A percentile compares a stretch with the other conserved stretches of the same genome.
These are phyloP conservation scores for Calliopsis andreniformis DNA, from an alignment of 1,140 invertebrate genomes.

Conservation along the genomic window DNA sequence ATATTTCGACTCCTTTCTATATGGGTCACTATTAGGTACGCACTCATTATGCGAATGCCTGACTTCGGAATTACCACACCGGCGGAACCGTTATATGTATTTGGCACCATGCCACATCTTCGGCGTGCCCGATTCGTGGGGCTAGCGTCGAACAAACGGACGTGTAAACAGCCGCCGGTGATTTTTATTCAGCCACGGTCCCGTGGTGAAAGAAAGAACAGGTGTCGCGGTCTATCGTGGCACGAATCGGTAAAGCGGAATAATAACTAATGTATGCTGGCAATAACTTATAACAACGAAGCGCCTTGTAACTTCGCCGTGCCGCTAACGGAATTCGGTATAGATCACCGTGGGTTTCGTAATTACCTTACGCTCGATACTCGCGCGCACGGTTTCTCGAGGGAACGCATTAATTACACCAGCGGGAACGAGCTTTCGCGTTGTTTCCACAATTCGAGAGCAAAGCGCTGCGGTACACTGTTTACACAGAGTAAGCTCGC, in stretches of 20 bases:
- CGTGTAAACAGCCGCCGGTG: constrained; percentile 59
- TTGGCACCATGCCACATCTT: constrained; percentile 71
- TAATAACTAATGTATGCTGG: constrained; percentile 43
- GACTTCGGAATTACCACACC: constrained; percentile 62
- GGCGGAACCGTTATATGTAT: constrained; percentile 74
- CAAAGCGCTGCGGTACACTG: not conserved
- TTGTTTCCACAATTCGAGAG: not conserved
- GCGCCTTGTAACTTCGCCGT: not conserved
- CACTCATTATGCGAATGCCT: constrained; percentile 67
- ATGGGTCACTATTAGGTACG: constrained; percentile 66
- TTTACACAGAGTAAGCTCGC: no score
- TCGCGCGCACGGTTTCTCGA: not conserved
- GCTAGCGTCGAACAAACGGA: constrained; percentile 52
- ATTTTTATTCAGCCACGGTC: constrained; percentile 59
- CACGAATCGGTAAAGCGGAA: constrained; percentile 51
- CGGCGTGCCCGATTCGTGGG: constrained; percentile 64
- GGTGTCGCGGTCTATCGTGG: constrained; percentile 51
- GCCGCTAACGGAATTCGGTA: constrained; percentile 35
- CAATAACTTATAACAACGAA: constrained; percentile 33
- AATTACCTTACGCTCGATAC: constrained; percentile 5
- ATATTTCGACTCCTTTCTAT: constrained; percentile 45
- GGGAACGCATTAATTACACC: constrained; percentile 1
- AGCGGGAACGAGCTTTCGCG: not conserved
- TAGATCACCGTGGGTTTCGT: constrained; percentile 4
- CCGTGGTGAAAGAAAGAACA: constrained; percentile 44